These are phyloP conservation scores for Anagrus nilaparvatae DNA, from an alignment of 1,140 invertebrate species.

Conservation along the genomic window DNA sequence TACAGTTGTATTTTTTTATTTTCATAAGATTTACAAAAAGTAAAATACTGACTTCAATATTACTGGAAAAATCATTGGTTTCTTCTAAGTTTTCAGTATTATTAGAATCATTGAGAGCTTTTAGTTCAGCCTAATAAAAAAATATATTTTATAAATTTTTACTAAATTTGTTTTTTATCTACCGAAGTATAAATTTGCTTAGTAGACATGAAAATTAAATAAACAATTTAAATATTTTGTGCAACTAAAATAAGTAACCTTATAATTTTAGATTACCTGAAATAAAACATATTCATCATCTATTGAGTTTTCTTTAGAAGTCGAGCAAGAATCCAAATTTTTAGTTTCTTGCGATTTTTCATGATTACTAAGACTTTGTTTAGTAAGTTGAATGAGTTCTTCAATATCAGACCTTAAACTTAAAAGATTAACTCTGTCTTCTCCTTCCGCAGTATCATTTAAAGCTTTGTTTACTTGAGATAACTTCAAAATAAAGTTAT, in stretches of 20 bases:
- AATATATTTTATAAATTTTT: constrained; percentile 16
- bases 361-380: constrained; percentile 42
- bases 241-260: background rate
- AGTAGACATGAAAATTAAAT: too few species aligned
- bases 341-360: constrained; percentile 18
- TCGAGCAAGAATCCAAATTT: too few species aligned
- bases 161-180: too few species aligned
- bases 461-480: constrained; percentile 50
- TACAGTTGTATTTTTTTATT: constrained; percentile 27
- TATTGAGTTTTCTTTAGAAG: constrained; percentile 26
- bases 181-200: too few species aligned
- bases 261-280: constrained; percentile 41
- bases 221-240: constrained; percentile 5
- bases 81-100: constrained; percentile 23
- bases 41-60: constrained; percentile 37
- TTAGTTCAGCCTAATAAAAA: constrained; percentile 35
- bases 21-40: constrained; percentile 28
- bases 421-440: constrained; percentile 47
- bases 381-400: constrained; percentile 54
- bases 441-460: constrained; percentile 34
- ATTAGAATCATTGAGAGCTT: constrained; percentile 14
- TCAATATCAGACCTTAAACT: constrained; percentile 51
- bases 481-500: constrained; percentile 43
- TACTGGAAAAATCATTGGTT: constrained; percentile 20
- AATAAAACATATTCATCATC: constrained; percentile 62